phyloP scores from a whole-genome alignment of 2,113 vertebrate species.

The Hiodon tergisus region DNA sequence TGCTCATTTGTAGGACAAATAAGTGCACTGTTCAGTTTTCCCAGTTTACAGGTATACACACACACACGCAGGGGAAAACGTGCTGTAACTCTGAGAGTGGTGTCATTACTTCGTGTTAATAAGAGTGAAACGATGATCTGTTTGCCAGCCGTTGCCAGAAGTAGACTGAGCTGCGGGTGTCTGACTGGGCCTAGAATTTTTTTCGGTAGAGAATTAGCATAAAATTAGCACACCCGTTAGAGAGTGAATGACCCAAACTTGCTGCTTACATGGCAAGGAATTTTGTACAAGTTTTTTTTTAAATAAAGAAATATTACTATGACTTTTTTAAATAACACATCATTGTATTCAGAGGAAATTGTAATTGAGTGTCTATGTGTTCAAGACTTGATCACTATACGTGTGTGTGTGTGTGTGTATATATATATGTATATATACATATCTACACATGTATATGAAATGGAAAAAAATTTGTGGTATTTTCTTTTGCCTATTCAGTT shows the following conservation, averaged over 20 bases:
- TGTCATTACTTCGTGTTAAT: slow-evolving; percentile 74
- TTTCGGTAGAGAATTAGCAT: slow-evolving; percentile 35
- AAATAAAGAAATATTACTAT: slow-evolving; percentile 58
- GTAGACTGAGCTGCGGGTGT: slow-evolving; percentile 62
- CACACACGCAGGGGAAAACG: slow-evolving; percentile 86
- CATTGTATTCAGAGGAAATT: slow-evolving; percentile 84
- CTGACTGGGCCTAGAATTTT: slow-evolving; percentile 86
- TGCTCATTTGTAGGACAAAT: slow-evolving; percentile 88
- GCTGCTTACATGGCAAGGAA: slow-evolving; percentile 76
- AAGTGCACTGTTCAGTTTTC: slow-evolving; percentile 98
- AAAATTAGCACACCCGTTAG: slow-evolving; percentile 55
- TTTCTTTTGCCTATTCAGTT: slow-evolving; percentile 90
- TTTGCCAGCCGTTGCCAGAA: slow-evolving; percentile 80
- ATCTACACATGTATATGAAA: slow-evolving; percentile 35
- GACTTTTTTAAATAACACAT: slow-evolving; percentile 69
- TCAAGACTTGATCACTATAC: slow-evolving; percentile 79
- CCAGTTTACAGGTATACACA: slow-evolving; percentile 88
- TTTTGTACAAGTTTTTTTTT: slow-evolving; percentile 76
- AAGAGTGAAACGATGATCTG: slow-evolving; percentile 50
- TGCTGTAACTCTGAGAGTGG: slow-evolving; percentile 78
- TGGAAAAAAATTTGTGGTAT: slow-evolving; percentile 41
- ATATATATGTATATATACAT: slow-evolving; percentile 35
- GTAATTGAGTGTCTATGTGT: slow-evolving; percentile 84
- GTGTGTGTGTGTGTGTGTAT: slow-evolving; percentile 43
- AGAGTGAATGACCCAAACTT: slow-evolving; percentile 75